Percentiles rank a stretch among this genome's conserved stretches.
These are phyloP conservation scores for Pterocles gutturalis DNA, from an alignment of 2,113 vertebrate species.

Conservation along the genomic window DNA sequence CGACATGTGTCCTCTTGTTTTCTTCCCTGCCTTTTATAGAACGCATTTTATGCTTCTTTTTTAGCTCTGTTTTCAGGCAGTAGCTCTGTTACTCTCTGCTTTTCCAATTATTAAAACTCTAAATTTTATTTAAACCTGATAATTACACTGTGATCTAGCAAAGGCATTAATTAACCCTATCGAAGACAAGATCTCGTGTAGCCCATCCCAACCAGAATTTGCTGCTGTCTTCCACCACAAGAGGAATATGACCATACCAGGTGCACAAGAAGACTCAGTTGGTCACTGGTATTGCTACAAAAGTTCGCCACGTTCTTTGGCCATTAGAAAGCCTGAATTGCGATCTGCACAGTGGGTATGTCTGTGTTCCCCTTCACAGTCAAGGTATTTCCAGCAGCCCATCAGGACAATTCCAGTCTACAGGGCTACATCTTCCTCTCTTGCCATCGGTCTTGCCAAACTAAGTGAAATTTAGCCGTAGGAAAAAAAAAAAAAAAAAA, in stretches of 20 bases:
- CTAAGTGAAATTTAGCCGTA: not conserved
- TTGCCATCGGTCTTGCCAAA: not conserved
- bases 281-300: not conserved
- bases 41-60: not conserved
- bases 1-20: not conserved
- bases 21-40: not conserved
- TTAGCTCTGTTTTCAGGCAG: not conserved
- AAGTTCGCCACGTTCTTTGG: constrained; percentile 29
- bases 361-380: not conserved
- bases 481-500: not conserved
- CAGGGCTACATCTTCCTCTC: not conserved
- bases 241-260: not conserved
- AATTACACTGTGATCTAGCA: not conserved
- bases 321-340: not conserved
- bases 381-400: not conserved
- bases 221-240: not conserved
- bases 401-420: not conserved
- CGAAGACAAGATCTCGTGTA: not conserved
- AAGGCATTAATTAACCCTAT: not conserved
- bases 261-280: not conserved
- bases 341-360: not conserved
- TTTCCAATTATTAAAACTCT: constrained; percentile 9
- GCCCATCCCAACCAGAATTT: not conserved
- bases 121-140: constrained; percentile 30
- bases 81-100: not conserved